Evolutionary conservation across 2,888 invertebrate genomes (phyloP).

Genomic region (Drosophila setosimentum): DNA sequence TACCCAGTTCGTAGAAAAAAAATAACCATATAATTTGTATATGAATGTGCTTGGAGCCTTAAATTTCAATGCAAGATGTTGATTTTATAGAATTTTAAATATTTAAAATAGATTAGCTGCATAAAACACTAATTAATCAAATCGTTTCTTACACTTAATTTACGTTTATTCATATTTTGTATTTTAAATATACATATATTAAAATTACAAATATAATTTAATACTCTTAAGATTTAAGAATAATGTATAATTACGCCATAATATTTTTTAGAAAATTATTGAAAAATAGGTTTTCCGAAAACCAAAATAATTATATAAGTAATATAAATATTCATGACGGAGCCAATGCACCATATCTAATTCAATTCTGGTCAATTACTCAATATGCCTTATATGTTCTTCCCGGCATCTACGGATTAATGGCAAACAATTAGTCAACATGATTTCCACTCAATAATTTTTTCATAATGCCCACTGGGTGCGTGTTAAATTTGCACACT

Average conservation of each 20-base stretch:
- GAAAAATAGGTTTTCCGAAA: background rate
- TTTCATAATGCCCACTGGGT: constrained; percentile 42
- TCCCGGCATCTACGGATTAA: constrained; percentile 48
- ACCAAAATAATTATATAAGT: background rate
- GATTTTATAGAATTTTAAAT: background rate
- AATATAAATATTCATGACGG: constrained; percentile 8
- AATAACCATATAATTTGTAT: background rate
- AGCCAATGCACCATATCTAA: constrained; percentile 51
- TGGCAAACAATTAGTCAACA: constrained; percentile 70
- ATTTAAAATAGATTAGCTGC: background rate
- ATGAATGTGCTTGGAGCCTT: background rate
- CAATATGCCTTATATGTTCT: constrained; percentile 21
- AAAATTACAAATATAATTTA: background rate
- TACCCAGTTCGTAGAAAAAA: constrained; percentile 16
- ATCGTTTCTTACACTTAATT: background rate
- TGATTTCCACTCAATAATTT: constrained; percentile 74
- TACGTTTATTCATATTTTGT: background rate
- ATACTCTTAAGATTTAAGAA: background rate
- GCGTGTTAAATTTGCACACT: constrained; percentile 28
- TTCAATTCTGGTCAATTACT: constrained; percentile 45
- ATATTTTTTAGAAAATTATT: background rate
- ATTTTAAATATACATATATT: background rate
- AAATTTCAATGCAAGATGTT: background rate
- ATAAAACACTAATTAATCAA: background rate
- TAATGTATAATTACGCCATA: background rate